These are phyloP conservation scores for Jordanella pulchra DNA, from an alignment of 2,797 vertebrate genomes.

Conservation along the genomic window DNA sequence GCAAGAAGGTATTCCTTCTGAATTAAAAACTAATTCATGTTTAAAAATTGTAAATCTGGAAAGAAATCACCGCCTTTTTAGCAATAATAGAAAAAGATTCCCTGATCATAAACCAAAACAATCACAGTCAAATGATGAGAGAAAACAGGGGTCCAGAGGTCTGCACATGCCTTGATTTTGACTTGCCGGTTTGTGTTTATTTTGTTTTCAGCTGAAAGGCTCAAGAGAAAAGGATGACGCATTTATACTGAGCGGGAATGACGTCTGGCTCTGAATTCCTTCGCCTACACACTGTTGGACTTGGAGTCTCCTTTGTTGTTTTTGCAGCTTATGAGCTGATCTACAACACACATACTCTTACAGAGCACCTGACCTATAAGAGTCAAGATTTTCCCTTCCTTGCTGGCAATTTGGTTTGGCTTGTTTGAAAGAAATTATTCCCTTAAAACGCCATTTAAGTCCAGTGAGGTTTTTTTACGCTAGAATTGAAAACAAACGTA, in stretches of 20 bases:
- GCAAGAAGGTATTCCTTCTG: too few relatives aligned
- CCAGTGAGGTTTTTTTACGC: not conserved
- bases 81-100: not conserved
- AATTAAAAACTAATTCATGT: too few relatives aligned
- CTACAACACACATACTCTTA: not conserved
- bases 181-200: constrained; percentile 5
- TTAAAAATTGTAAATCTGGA: too few relatives aligned
- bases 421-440: not conserved
- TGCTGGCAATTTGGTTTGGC: not conserved
- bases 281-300: not conserved
- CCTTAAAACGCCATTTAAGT: not conserved
- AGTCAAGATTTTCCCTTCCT: not conserved
- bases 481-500: not conserved
- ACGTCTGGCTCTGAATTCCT: constrained; percentile 11
- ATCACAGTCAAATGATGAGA: not conserved
- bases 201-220: constrained; percentile 5
- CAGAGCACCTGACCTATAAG: not conserved
- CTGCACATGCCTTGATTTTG: not conserved
- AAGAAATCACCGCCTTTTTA: not conserved
- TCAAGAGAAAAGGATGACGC: constrained; percentile 12
- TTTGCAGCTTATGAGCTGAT: constrained; percentile 4
- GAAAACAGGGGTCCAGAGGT: constrained; percentile 2
- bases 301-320: constrained; percentile 14
- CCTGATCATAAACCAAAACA: not conserved
- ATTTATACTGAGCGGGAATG: constrained; percentile 6